These are phyloP conservation scores for Pseudococcus viburni DNA, from an alignment of 2,888 invertebrate species.

Conservation along the genomic window DNA sequence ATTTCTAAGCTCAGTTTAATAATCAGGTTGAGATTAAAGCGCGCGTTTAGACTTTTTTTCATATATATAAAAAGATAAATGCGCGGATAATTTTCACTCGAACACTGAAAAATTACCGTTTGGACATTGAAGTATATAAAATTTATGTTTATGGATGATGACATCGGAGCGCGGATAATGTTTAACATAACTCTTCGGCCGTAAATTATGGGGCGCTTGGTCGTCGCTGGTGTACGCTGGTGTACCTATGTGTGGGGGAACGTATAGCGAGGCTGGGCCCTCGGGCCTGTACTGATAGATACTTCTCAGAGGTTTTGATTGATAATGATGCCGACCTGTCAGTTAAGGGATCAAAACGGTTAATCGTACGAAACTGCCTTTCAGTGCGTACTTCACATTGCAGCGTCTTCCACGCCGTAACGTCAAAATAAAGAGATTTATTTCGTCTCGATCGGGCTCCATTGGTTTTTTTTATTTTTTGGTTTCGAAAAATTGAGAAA, in stretches of 20 bases:
- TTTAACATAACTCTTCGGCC: slow-evolving; percentile 65
- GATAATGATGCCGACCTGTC: slow-evolving; percentile 66
- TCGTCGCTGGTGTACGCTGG: background rate
- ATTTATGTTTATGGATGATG: slow-evolving; percentile 66
- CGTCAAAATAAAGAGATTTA: slow-evolving; percentile 60
- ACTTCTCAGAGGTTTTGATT: slow-evolving; percentile 65
- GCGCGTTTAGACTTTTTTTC: slow-evolving; percentile 26
- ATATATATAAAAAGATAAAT: slow-evolving; percentile 62
- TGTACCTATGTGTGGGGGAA: slow-evolving; percentile 39
- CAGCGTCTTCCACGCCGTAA: background rate
- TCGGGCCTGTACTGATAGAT: slow-evolving; percentile 64
- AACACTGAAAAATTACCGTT: slow-evolving; percentile 64
- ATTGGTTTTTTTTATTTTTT: slow-evolving; percentile 26
- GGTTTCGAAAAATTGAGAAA: slow-evolving; percentile 53
- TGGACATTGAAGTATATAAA: slow-evolving; percentile 53
- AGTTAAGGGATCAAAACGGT: slow-evolving; percentile 65
- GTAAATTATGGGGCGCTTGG: slow-evolving; percentile 65
- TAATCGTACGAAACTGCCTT: slow-evolving; percentile 44
- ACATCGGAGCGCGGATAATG: slow-evolving; percentile 63
- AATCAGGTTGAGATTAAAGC: background rate
- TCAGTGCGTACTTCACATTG: background rate
- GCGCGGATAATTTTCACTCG: slow-evolving; percentile 64
- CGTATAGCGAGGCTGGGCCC: slow-evolving; percentile 33
- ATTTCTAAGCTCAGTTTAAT: slow-evolving; percentile 41
- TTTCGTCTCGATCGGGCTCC: slow-evolving; percentile 59